Base-by-base conservation (phyloP, 1,140 invertebrate genomes). In the Meloidogyne chitwoodi region DNA sequence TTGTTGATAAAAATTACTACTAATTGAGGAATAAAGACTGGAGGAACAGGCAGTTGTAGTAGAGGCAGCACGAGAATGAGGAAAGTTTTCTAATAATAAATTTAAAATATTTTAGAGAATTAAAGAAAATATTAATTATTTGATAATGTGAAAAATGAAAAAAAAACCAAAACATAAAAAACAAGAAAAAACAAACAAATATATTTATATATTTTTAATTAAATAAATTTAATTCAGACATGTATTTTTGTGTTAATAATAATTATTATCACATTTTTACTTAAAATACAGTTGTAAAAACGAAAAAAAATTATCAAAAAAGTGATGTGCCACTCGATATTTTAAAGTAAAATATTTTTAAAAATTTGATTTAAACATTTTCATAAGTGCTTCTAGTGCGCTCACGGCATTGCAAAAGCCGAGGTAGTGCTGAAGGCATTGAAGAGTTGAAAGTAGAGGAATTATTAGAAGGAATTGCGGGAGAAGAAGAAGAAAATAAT, bases 311-410 rank as follows among this genome's bases (percentile, higher is more conserved):
- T 38, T 0, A 38, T 8, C 4, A 10, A 38, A 38, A 10, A 6
- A 10, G 8, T 0, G 3, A 38, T 8, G 34, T 38, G 34, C 34
- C 34, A 38, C 8, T 38, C 3, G 8, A 38, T 38, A 38, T 38
- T 38, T 38, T 38, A 31, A 31, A 3, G 29, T 31, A 31, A 31
- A 31, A 31, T 31, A 6, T 31, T 6, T 31, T 31, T 6, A 4
- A 38, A 8, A 8, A 38, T 38, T 38, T 38, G 10, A 38, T 41
- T 71, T 29, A 71, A 71, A 71, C 69, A 71, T 71, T 71, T 31
- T 71, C 38, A 66, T 71, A 44, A 26, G 38, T 66, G 11, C 69
- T 71, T 27, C 62, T 31, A 29, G 65, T 26, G 8, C 65, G 29
- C 5, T 67, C 65, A 67, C 65, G 65, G n/a, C 29, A 67, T 8